These are phyloP conservation scores for Thamnophis sirtalis DNA, from an alignment of 2,113 vertebrate species.

Conservation along the genomic window DNA sequence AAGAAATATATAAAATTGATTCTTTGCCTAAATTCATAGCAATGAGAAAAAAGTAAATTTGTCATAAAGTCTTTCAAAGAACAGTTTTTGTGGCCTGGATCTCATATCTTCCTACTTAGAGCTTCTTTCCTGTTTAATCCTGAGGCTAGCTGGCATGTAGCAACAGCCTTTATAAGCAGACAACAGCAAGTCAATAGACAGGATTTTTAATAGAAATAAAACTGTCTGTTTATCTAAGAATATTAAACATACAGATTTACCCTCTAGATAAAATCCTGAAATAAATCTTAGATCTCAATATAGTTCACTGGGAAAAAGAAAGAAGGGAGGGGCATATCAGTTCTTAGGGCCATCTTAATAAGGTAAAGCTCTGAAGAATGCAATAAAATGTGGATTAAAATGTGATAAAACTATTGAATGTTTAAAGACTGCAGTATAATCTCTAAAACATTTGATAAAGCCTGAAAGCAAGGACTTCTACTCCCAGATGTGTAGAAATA, in stretches of 20 bases:
- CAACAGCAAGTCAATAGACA: constrained; percentile 7
- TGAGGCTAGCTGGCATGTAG: neutral
- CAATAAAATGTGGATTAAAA: neutral
- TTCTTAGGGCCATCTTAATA: neutral
- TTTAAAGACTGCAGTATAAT: neutral
- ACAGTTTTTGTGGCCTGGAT: neutral
- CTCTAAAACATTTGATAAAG: neutral
- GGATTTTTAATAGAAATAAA: neutral
- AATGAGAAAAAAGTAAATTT: neutral
- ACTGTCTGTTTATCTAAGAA: neutral
- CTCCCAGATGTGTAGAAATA: neutral
- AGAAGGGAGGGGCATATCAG: neutral
- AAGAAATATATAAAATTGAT: neutral
- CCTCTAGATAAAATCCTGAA: constrained; percentile 7
- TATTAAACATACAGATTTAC: neutral
- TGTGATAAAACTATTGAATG: neutral
- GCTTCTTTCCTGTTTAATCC: constrained; percentile 6
- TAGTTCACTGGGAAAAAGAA: neutral
- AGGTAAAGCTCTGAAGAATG: neutral
- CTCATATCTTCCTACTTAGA: neutral
- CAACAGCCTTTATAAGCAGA: neutral
- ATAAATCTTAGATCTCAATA: constrained; percentile 22
- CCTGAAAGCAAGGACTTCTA: neutral
- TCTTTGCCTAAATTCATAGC: neutral
- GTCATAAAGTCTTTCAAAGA: neutral